Conservation (phyloP, 2,113 vertebrate species). For the Bubo blakistoni region DNA sequence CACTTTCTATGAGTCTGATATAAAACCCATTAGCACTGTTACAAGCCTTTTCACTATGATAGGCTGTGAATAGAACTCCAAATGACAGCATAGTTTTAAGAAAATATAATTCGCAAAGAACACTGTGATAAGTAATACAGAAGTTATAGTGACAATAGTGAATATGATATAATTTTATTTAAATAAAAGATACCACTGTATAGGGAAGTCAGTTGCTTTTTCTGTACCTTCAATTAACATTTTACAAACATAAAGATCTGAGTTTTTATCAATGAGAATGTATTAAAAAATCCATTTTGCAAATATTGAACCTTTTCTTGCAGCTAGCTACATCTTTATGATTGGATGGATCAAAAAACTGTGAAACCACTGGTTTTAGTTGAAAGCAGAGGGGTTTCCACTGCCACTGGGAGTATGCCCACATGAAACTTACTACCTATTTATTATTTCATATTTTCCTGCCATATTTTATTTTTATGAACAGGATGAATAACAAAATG, state of each 20-base stretch:
- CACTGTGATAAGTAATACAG: background rate
- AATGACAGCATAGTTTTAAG: background rate
- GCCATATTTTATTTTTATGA: background rate
- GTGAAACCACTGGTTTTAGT: background rate
- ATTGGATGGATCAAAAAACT: background rate
- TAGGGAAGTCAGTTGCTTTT: background rate
- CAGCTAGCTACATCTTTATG: background rate
- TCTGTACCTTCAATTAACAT: background rate
- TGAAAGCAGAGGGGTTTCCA: background rate
- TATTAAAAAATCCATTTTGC: background rate
- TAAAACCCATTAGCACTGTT: background rate
- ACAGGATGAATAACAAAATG: background rate
- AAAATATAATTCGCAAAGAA: background rate
- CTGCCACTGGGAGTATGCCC: background rate
- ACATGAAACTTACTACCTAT: background rate
- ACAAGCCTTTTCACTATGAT: background rate
- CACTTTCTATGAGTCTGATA: background rate
- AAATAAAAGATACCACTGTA: background rate
- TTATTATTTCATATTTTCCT: background rate
- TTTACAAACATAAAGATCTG: background rate
- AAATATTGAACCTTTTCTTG: background rate
- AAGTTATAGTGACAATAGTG: background rate
- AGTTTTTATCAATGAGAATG: background rate
- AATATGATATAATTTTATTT: background rate
- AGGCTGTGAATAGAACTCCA: background rate